phyloP scores from a whole-genome alignment of 2,888 invertebrate genomes.

The Erannis defoliaria region DNA sequence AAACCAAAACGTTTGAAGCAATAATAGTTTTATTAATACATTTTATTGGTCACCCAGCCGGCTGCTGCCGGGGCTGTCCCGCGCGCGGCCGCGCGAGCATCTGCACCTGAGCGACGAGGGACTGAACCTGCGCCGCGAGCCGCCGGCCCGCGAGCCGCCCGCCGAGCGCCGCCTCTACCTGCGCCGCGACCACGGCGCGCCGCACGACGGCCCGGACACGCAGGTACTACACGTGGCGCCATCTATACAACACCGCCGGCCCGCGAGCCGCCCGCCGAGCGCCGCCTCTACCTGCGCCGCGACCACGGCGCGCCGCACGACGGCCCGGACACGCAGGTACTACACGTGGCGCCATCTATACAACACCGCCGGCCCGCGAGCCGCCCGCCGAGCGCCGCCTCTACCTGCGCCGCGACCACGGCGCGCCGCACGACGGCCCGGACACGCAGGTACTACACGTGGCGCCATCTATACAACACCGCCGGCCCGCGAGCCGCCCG shows the following conservation, averaged over 20 bases:
- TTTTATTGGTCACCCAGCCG: slow-evolving; percentile 46
- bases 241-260: not conserved
- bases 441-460: not conserved
- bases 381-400: not conserved
- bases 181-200: not conserved
- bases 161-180: not conserved
- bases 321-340: not conserved
- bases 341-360: not conserved
- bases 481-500: slow-evolving; percentile 5
- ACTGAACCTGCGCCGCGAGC: slow-evolving; percentile 53
- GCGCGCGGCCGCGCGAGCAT: slow-evolving; percentile 75
- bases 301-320: not conserved
- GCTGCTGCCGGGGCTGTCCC: slow-evolving; percentile 71
- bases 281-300: not conserved
- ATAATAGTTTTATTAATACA: not conserved
- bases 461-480: not conserved
- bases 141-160: slow-evolving; percentile 7
- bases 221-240: not conserved
- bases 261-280: slow-evolving; percentile 3
- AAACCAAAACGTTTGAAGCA: too few relatives aligned
- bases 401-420: not conserved
- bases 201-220: not conserved
- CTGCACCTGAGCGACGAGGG: slow-evolving; percentile 79
- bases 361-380: slow-evolving; percentile 1
- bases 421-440: not conserved